A percentile compares a stretch with the other conserved stretches of the same genome.
Conservation (phyloP, 2,797 vertebrate species). For the Florisuga fusca region DNA sequence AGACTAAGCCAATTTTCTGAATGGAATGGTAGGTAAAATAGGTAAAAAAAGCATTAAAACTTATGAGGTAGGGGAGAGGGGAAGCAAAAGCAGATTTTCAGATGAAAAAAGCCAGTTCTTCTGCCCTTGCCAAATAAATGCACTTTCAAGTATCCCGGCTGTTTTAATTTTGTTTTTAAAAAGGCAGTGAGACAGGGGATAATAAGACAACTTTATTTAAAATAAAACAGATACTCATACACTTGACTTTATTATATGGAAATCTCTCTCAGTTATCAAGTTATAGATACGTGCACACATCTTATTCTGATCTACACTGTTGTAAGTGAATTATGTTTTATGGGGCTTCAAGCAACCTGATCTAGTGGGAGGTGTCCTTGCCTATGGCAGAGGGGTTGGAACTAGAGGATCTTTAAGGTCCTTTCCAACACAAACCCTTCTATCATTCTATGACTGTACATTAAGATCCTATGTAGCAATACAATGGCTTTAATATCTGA, state of each 20-base stretch:
- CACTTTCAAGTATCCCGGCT: background rate
- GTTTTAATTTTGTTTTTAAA: background rate
- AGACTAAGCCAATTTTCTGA: background rate
- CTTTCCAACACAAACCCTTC: too few species aligned
- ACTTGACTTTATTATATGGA: background rate
- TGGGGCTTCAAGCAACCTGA: too few species aligned
- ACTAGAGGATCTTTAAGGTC: too few species aligned
- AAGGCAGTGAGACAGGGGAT: background rate
- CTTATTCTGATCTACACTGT: background rate
- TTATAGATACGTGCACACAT: background rate
- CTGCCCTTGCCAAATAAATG: background rate
- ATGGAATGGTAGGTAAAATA: background rate
- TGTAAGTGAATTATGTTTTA: background rate
- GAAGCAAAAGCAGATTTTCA: background rate
- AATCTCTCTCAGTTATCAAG: background rate
- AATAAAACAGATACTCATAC: background rate
- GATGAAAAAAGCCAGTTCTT: background rate
- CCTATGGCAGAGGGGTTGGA: too few species aligned
- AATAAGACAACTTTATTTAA: background rate
- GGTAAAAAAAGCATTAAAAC: background rate
- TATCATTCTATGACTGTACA: background rate
- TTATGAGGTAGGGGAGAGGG: accelerated
- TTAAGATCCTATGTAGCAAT: background rate
- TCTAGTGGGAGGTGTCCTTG: too few species aligned
- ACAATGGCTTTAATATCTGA: background rate